phyloP scores from a whole-genome alignment of 2,888 invertebrate genomes.

The Zele albiditarsus region DNA sequence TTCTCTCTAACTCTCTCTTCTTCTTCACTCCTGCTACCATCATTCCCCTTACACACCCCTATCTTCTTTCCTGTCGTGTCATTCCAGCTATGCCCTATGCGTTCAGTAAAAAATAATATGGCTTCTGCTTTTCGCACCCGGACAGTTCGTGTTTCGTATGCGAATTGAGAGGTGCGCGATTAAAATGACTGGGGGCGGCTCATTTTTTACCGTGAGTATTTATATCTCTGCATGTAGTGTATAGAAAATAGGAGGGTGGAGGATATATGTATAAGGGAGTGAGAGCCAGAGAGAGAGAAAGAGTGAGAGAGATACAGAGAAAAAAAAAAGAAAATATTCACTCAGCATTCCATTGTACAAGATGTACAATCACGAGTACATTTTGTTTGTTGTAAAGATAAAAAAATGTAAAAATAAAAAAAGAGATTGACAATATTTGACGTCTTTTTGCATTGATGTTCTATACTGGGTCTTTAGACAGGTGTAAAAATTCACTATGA shows the following conservation, averaged over 20 bases:
- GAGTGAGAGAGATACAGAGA: neutral
- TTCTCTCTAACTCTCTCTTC: slow-evolving; percentile 40
- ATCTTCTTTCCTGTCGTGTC: slow-evolving; percentile 18
- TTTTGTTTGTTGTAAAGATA: too few species aligned
- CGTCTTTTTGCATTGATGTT: too few species aligned
- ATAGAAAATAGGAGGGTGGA: neutral
- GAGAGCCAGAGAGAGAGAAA: too few species aligned
- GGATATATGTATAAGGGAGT: neutral
- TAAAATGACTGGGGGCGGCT: slow-evolving; percentile 14
- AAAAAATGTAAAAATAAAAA: too few species aligned
- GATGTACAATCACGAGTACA: neutral
- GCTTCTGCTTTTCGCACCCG: slow-evolving; percentile 19
- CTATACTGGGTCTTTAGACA: too few species aligned
- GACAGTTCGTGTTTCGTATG: slow-evolving; percentile 24
- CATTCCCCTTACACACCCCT: neutral
- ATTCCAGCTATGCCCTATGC: neutral
- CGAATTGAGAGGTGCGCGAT: slow-evolving; percentile 10
- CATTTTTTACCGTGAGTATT: slow-evolving; percentile 4
- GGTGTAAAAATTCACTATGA: too few species aligned
- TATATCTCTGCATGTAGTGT: neutral
- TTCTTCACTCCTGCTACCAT: slow-evolving; percentile 21
- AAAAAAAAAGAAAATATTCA: neutral
- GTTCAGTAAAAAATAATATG: slow-evolving; percentile 19
- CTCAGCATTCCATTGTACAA: neutral
- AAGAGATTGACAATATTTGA: too few species aligned